Conservation (phyloP, 2,888 invertebrate species). For the Rhagonycha fulva region DNA sequence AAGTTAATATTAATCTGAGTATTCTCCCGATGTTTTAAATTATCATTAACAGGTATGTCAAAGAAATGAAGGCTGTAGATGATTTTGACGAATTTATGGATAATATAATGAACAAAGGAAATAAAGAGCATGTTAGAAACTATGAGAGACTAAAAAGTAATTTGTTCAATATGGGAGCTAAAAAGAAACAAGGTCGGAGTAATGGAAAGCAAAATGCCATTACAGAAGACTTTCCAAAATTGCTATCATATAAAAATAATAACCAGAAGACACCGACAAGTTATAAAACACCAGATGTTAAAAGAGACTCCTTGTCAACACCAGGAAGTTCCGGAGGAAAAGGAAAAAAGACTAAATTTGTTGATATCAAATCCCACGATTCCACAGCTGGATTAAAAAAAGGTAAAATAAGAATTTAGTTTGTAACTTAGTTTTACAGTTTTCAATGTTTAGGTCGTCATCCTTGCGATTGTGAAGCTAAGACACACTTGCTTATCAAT, state of each 20-base stretch:
- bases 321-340: conserved; percentile 40
- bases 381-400: conserved; percentile 56
- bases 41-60: conserved; percentile 66
- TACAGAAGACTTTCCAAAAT: conserved; percentile 4
- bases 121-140: conserved; percentile 69
- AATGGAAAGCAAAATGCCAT: background rate
- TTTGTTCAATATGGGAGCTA: conserved; percentile 37
- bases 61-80: conserved; percentile 69
- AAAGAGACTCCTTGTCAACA: conserved; percentile 18
- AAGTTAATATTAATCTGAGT: conserved; percentile 46
- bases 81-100: conserved; percentile 80
- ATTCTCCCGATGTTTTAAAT: background rate
- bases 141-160: conserved; percentile 52
- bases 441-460: conserved; percentile 68
- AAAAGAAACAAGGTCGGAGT: background rate
- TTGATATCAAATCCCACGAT: conserved; percentile 75
- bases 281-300: conserved; percentile 25
- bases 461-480: conserved; percentile 90
- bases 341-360: conserved; percentile 73
- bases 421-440: background rate
- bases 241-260: background rate
- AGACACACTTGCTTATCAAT: conserved; percentile 85
- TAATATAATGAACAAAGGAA: conserved; percentile 71
- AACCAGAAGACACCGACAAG: background rate
- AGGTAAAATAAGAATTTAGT: conserved; percentile 40